phyloP scores from a whole-genome alignment of 2,113 vertebrate genomes.

The Madoqua kirkii region DNA sequence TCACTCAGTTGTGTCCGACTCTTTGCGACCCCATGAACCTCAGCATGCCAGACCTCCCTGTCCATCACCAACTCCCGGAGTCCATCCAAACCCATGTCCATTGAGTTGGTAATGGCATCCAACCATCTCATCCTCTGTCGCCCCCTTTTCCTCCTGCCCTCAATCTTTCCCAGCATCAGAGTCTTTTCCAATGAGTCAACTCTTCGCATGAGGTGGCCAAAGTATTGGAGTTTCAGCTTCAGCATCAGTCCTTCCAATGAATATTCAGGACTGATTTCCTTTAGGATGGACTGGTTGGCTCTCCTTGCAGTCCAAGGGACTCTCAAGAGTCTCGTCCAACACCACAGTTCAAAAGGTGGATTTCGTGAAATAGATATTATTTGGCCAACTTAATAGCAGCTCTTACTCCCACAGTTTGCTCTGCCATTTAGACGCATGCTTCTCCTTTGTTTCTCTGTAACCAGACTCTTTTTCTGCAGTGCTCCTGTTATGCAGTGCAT shows the following conservation, averaged over 20 bases:
- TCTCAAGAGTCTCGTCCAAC: neutral
- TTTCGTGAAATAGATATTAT: neutral
- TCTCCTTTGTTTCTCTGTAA: neutral
- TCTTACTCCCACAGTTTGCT: neutral
- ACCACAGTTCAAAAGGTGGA: neutral
- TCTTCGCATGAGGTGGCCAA: neutral
- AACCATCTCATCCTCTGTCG: neutral
- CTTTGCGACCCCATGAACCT: fast-evolving
- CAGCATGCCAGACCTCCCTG: neutral
- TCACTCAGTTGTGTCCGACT: neutral
- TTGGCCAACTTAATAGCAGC: neutral
- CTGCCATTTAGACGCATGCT: neutral
- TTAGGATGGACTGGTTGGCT: neutral
- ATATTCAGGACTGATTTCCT: neutral
- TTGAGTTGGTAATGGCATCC: neutral
- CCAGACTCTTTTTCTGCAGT: neutral
- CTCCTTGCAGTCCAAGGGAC: neutral
- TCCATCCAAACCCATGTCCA: neutral
- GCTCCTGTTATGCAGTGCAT: neutral
- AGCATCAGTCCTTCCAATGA: neutral
- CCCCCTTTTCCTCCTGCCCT: neutral
- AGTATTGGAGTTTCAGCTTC: neutral
- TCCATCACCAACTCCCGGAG: neutral
- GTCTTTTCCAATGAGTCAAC: neutral
- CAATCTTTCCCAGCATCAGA: neutral